A percentile compares a stretch with the other conserved stretches of the same genome.
These are phyloP conservation scores for Choristoneura fumiferana DNA, from an alignment of 1,140 invertebrate genomes.

Conservation along the genomic window DNA sequence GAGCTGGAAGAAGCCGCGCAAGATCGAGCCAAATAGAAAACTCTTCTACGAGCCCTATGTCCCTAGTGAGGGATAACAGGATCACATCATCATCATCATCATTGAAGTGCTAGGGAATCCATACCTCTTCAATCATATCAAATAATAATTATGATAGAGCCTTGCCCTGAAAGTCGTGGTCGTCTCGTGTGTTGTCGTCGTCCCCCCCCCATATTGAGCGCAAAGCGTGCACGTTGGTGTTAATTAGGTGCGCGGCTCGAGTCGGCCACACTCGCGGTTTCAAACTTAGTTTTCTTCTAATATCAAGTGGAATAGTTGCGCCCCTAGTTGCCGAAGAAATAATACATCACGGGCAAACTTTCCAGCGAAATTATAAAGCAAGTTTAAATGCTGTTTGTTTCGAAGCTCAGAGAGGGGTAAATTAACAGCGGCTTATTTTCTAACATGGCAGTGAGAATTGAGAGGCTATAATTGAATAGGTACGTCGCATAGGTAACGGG, in stretches of 20 bases:
- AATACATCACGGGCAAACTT: not conserved
- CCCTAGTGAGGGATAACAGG: too few relatives aligned
- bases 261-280: not conserved
- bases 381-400: not conserved
- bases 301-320: not conserved
- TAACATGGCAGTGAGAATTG: not conserved
- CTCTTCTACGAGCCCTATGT: too few relatives aligned
- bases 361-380: not conserved
- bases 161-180: too few relatives aligned
- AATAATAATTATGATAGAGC: too few relatives aligned
- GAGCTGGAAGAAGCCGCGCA: too few relatives aligned
- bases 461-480: conserved; percentile 1
- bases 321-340: not conserved
- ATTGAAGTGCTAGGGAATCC: too few relatives aligned
- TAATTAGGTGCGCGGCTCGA: not conserved
- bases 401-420: not conserved
- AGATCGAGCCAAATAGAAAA: too few relatives aligned
- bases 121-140: too few relatives aligned
- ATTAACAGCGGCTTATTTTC: not conserved
- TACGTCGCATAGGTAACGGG: not conserved
- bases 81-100: too few relatives aligned
- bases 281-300: not conserved
- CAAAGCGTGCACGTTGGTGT: not conserved
- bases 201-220: too few relatives aligned
- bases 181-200: too few relatives aligned